Evolutionary conservation across 2,888 invertebrate species (phyloP).

Genomic region (Pyrgus malvae): DNA sequence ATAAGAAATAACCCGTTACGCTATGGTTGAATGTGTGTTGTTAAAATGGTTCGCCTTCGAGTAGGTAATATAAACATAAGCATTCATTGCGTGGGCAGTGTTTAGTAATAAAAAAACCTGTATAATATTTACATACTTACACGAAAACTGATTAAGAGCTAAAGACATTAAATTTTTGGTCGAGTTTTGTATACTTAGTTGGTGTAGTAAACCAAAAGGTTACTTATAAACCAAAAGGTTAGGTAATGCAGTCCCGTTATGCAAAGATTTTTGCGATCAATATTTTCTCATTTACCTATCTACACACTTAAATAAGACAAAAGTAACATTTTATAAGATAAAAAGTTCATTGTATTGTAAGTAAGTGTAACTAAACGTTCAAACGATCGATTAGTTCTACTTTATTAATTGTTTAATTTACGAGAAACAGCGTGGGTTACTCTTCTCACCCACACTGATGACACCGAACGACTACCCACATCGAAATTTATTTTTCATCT

Average conservation of each 20-base stretch:
- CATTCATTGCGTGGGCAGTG: conserved; percentile 18
- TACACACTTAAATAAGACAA: no score
- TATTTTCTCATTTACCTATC: no score
- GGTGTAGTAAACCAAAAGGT: no score
- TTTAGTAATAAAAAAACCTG: conserved; percentile 12
- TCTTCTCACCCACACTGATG: conserved; percentile 40
- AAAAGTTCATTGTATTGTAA: conserved; percentile 2
- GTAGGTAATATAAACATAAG: conserved; percentile 12
- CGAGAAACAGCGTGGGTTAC: conserved; percentile 36
- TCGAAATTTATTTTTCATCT: conserved; percentile 34
- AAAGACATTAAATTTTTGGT: no score
- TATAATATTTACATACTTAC: conserved; percentile 14
- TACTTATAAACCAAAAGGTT: no score
- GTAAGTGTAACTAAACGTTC: neutral
- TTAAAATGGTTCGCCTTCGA: conserved; percentile 14
- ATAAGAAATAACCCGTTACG: conserved; percentile 2
- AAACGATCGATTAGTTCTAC: conserved; percentile 20
- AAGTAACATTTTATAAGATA: no score
- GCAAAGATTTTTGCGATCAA: no score
- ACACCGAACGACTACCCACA: conserved; percentile 33
- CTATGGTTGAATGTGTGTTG: neutral
- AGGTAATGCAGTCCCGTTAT: no score
- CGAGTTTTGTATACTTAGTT: no score
- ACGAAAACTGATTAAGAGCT: conserved; percentile 1
- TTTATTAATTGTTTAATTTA: conserved; percentile 34